Conservation (phyloP, 2,797 vertebrate genomes). For the Lepus oiostolus region DNA sequence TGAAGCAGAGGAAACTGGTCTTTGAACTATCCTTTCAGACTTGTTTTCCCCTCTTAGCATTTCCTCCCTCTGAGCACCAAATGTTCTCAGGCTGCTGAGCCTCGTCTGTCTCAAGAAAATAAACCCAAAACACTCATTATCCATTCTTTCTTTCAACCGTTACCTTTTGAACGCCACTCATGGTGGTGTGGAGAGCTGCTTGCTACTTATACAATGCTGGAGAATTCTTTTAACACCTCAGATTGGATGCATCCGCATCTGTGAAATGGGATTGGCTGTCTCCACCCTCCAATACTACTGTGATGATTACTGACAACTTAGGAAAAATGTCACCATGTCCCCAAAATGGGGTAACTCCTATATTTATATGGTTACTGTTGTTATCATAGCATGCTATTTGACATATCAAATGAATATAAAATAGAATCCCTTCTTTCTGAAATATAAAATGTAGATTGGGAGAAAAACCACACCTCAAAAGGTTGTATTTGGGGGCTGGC, state of each 20-base stretch:
- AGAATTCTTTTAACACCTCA: not conserved
- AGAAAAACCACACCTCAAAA: not conserved
- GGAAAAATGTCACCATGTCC: not conserved
- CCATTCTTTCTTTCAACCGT: conserved; percentile 44
- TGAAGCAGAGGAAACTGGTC: conserved; percentile 72
- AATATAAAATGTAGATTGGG: not conserved
- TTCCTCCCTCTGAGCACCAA: conserved; percentile 83
- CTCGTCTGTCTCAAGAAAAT: conserved; percentile 79
- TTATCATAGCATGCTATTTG: not conserved
- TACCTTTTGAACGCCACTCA: not conserved
- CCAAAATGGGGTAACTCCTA: not conserved
- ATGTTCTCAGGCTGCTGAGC: conserved; percentile 83
- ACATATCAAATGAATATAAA: conserved; percentile 32
- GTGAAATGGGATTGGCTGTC: not conserved
- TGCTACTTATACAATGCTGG: not conserved
- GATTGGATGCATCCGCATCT: not conserved
- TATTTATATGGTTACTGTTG: not conserved
- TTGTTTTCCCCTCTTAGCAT: conserved; percentile 81
- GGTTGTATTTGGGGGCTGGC: not conserved
- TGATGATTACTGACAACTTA: not conserved
- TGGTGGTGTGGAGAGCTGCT: not conserved
- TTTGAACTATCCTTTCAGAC: conserved; percentile 82
- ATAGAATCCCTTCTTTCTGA: not conserved
- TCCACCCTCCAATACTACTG: not conserved
- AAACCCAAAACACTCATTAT: conserved; percentile 36